Percentiles rank a stretch among this genome's conserved stretches.
These are phyloP conservation scores for Oikopleura dioica DNA, from an alignment of 23 tunicate species.

Conservation along the genomic window DNA sequence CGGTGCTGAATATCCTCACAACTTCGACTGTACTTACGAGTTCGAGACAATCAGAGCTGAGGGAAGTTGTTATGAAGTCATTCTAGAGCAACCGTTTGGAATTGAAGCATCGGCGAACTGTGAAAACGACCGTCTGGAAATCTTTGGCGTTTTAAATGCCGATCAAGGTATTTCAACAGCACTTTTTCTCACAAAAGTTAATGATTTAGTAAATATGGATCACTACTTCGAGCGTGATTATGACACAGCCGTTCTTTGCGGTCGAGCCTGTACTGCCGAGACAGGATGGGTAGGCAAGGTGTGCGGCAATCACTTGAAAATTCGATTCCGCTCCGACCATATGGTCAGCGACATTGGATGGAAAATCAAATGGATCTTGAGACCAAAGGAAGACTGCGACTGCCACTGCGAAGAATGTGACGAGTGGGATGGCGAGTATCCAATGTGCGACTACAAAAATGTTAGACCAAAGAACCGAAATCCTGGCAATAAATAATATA, in stretches of 20 bases:
- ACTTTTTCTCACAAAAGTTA: too few relatives aligned
- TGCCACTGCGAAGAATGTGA: too few relatives aligned
- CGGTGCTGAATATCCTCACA: background rate
- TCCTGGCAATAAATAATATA: too few relatives aligned
- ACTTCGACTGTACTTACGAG: background rate
- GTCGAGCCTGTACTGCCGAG: conserved; percentile 4
- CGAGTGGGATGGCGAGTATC: too few relatives aligned
- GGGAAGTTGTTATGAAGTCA: background rate
- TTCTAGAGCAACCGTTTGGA: background rate
- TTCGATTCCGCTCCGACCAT: background rate
- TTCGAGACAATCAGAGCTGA: background rate
- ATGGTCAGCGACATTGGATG: background rate
- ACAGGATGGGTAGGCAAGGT: background rate
- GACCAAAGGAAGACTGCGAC: conserved; percentile 10
- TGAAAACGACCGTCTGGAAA: background rate
- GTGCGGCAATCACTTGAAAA: background rate
- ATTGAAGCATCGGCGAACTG: background rate
- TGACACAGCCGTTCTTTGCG: conserved; percentile 1
- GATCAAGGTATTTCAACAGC: too few relatives aligned
- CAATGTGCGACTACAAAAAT: too few relatives aligned
- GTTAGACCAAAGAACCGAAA: too few relatives aligned
- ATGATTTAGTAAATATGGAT: background rate
- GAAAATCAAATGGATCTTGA: conserved; percentile 5
- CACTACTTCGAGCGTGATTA: background rate
- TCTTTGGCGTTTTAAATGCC: background rate